A percentile compares a stretch with the other conserved stretches of the same genome.
Conservation (phyloP, 2,888 invertebrate species). For the Pseudococcus jackbeardsleyi region DNA sequence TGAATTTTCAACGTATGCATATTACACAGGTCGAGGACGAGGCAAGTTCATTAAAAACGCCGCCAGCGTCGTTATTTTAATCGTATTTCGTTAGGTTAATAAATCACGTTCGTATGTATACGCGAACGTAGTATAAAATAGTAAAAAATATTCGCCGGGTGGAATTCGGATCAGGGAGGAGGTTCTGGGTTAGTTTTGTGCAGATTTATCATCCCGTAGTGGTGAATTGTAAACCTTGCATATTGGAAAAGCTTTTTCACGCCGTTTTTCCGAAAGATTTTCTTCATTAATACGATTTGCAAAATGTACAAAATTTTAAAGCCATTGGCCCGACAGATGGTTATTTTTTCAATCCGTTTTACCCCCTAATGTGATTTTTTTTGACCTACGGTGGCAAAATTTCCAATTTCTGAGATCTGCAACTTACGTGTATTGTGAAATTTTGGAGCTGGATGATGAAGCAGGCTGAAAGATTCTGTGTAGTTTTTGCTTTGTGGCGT, state of each 20-base stretch:
- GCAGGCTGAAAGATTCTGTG: too few species aligned
- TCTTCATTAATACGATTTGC: background rate
- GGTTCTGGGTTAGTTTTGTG: background rate
- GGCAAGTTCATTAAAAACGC: constrained; percentile 36
- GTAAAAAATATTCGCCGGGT: background rate
- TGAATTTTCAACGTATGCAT: constrained; percentile 2
- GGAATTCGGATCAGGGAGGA: background rate
- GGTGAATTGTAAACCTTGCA: background rate
- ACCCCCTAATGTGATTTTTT: too few species aligned
- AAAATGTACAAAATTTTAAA: background rate
- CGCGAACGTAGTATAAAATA: background rate
- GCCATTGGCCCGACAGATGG: too few species aligned
- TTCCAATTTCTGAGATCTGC: too few species aligned
- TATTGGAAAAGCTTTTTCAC: background rate
- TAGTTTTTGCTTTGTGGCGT: too few species aligned
- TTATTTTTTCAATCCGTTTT: too few species aligned
- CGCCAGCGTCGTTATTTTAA: background rate
- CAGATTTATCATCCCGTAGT: background rate
- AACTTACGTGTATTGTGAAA: too few species aligned
- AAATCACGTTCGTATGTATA: background rate
- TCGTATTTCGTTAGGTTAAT: background rate
- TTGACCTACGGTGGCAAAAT: too few species aligned
- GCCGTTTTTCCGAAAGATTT: background rate
- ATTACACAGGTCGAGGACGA: background rate
- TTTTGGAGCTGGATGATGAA: too few species aligned